These are phyloP conservation scores for Apocrypta bakeri DNA, from an alignment of 1,140 invertebrate species.

Conservation along the genomic window DNA sequence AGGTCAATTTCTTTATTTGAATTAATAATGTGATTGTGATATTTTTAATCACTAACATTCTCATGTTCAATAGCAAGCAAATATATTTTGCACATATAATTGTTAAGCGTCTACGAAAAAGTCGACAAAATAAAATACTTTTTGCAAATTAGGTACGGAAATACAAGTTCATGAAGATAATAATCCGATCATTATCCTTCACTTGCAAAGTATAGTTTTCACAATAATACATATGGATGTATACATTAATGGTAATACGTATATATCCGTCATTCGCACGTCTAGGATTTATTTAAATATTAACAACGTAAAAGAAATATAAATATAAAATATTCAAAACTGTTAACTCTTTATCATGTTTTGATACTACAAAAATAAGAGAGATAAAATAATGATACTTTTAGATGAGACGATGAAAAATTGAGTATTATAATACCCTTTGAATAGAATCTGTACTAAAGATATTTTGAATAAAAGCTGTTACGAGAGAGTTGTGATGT, in stretches of 20 bases:
- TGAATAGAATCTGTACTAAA: conserved; percentile 38
- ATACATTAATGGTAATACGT: conserved; percentile 11
- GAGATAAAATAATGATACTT: conserved; percentile 29
- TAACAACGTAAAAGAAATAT: neutral
- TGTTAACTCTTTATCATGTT: conserved; percentile 21
- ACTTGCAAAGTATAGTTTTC: conserved; percentile 18
- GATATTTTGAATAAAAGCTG: conserved; percentile 54
- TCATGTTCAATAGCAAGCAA: conserved; percentile 25
- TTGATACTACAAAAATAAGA: conserved; percentile 30
- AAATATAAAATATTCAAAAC: conserved; percentile 31
- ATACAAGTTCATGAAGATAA: neutral
- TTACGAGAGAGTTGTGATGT: conserved; percentile 50
- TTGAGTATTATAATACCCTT: conserved; percentile 23
- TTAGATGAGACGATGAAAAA: conserved; percentile 26
- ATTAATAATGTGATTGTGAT: conserved; percentile 25
- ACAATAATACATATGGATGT: too few species aligned
- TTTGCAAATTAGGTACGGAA: neutral
- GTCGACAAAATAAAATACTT: conserved; percentile 28
- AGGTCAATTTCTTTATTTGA: conserved; percentile 37
- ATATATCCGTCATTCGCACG: conserved; percentile 16
- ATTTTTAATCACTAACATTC: conserved; percentile 18
- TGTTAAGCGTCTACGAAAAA: conserved; percentile 2
- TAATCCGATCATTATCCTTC: conserved; percentile 46
- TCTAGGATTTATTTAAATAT: neutral
- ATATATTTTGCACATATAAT: conserved; percentile 32